A percentile compares a stretch with the other conserved stretches of the same genome.
Conservation (phyloP, 1,140 invertebrate genomes). For the Cryptotermes secundus region DNA sequence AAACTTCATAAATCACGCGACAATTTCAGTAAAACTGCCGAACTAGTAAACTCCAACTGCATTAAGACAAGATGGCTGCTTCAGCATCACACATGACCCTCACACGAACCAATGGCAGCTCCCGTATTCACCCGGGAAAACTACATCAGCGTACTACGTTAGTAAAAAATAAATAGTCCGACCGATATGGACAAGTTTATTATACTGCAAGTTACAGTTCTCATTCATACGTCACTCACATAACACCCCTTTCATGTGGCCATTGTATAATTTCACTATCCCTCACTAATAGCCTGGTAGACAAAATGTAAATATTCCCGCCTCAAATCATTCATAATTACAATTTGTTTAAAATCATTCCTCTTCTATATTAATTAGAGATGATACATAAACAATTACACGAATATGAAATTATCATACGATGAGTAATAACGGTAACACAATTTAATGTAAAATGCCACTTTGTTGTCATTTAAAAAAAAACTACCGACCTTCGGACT, state of each 20-base stretch:
- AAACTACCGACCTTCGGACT: too few species aligned
- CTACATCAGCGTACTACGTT: background rate
- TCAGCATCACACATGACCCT: background rate
- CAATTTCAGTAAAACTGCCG: background rate
- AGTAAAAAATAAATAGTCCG: background rate
- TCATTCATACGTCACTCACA: background rate
- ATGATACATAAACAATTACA: too few species aligned
- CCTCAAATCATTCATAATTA: background rate
- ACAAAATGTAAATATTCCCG: background rate
- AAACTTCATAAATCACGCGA: background rate
- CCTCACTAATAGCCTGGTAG: background rate
- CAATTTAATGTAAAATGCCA: too few species aligned
- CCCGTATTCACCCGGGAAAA: background rate
- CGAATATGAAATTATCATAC: too few species aligned
- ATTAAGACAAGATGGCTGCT: background rate
- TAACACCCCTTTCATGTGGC: too few species aligned
- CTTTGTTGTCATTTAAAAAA: too few species aligned
- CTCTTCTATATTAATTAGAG: too few species aligned
- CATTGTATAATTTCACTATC: too few species aligned
- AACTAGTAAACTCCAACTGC: background rate
- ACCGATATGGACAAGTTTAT: constrained; percentile 1
- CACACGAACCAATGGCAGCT: background rate
- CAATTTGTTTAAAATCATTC: background rate
- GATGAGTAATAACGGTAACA: too few species aligned
- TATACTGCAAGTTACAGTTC: background rate